These are phyloP conservation scores for Uromys caudimaculatus DNA, from an alignment of 2,797 vertebrate species.

Conservation along the genomic window DNA sequence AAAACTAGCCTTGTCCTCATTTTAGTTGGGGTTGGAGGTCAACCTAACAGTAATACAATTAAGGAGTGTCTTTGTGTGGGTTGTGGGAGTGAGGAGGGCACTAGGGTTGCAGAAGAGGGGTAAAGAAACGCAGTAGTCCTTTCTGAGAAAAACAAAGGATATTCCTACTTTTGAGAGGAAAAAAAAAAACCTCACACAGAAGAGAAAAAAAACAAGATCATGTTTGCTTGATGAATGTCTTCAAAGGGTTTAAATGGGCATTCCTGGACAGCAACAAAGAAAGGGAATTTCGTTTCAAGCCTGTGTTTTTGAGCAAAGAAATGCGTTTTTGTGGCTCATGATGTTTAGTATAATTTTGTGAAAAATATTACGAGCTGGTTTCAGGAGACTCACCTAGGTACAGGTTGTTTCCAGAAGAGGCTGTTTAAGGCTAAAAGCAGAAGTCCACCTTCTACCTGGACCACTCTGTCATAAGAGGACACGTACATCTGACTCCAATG, in stretches of 20 bases:
- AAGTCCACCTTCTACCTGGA: background rate
- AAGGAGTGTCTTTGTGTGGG: constrained; percentile 90
- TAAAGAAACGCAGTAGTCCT: constrained; percentile 85
- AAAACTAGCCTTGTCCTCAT: constrained; percentile 93
- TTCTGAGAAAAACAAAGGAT: constrained; percentile 87
- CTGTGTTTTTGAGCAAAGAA: constrained; percentile 77
- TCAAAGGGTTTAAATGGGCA: constrained; percentile 84
- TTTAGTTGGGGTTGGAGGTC: constrained; percentile 90
- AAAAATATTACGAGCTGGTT: background rate
- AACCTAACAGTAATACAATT: constrained; percentile 91
- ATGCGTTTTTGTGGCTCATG: constrained; percentile 67
- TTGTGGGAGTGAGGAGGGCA: constrained; percentile 88
- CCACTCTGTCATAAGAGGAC: background rate
- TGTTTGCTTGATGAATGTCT: constrained; percentile 75
- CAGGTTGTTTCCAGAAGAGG: constrained; percentile 42
- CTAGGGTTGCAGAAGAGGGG: constrained; percentile 85
- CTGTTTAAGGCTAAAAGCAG: background rate
- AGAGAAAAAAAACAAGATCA: constrained; percentile 49
- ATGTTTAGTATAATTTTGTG: constrained; percentile 58
- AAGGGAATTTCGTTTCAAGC: constrained; percentile 79
- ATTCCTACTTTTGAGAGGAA: constrained; percentile 83
- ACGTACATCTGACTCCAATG: background rate
- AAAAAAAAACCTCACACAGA: constrained; percentile 50
- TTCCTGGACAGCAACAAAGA: constrained; percentile 84
- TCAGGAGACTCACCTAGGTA: background rate